phyloP scores from a whole-genome alignment of 2,888 invertebrate genomes.

The Lepidocyrtoides sp. region DNA sequence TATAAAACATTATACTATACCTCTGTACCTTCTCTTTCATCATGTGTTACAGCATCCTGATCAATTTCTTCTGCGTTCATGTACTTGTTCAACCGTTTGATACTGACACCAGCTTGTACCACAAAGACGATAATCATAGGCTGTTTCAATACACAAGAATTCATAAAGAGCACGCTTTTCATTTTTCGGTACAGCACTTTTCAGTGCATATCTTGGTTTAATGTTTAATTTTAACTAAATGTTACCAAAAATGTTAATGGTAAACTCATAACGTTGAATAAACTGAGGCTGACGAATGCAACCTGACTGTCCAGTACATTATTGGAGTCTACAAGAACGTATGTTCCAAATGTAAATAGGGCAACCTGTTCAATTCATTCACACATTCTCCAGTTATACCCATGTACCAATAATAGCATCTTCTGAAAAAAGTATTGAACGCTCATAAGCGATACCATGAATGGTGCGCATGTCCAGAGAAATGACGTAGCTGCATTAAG shows the following conservation, averaged over 20 bases:
- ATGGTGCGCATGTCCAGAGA: conserved; percentile 86
- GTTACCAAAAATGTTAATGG: conserved; percentile 91
- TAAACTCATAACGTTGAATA: conserved; percentile 94
- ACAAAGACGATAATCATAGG: conserved; percentile 65
- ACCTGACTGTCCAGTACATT: conserved; percentile 93
- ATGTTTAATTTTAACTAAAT: neutral
- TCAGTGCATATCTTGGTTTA: too few relatives aligned
- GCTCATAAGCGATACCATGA: too few relatives aligned
- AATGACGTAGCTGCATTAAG: conserved; percentile 86
- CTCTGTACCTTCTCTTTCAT: conserved; percentile 59
- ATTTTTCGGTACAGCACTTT: too few relatives aligned
- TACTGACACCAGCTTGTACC: conserved; percentile 87
- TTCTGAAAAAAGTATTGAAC: too few relatives aligned
- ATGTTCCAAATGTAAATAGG: conserved; percentile 92
- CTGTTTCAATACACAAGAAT: neutral
- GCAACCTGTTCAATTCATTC: too few relatives aligned
- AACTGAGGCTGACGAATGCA: conserved; percentile 90
- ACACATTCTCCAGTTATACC: too few relatives aligned
- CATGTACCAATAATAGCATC: too few relatives aligned
- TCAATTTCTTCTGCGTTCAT: conserved; percentile 88
- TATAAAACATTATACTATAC: neutral
- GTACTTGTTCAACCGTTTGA: conserved; percentile 88
- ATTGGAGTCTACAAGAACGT: conserved; percentile 90
- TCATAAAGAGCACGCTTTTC: too few relatives aligned
- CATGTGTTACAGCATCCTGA: conserved; percentile 86